A percentile compares a stretch with the other conserved stretches of the same genome.
phyloP scores from a whole-genome alignment of 2,113 vertebrate species.

The Aleadryas rufinucha region DNA sequence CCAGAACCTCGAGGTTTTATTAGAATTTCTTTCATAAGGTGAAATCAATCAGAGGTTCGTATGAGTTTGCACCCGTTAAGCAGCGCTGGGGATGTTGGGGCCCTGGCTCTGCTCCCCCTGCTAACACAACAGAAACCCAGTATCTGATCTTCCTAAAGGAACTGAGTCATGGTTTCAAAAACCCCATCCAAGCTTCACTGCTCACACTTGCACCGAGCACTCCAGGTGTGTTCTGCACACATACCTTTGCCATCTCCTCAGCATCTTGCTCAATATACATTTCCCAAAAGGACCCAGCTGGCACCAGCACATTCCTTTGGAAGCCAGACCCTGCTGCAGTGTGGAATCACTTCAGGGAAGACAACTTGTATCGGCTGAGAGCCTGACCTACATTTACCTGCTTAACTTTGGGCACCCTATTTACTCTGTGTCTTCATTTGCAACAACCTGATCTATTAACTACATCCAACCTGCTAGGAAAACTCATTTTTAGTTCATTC shows the following conservation, averaged over 20 bases:
- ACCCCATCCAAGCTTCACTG: conserved; percentile 30
- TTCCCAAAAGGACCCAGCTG: conserved; percentile 5
- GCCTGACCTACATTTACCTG: background rate
- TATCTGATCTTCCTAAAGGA: conserved; percentile 61
- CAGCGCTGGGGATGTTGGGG: background rate
- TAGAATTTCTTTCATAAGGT: background rate
- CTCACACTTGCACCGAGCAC: conserved; percentile 22
- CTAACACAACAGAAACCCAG: conserved; percentile 45
- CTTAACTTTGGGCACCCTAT: background rate
- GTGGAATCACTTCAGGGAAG: background rate
- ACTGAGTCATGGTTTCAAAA: conserved; percentile 64
- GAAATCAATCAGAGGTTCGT: rapidly evolving
- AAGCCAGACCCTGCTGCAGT: background rate
- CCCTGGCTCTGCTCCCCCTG: background rate
- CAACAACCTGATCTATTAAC: background rate
- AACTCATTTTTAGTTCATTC: conserved; percentile 7
- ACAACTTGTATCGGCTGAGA: background rate
- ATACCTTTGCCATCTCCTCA: conserved; percentile 38
- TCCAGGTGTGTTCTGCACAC: conserved; percentile 19
- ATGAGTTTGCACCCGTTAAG: background rate
- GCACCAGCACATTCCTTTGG: background rate
- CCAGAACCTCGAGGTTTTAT: background rate
- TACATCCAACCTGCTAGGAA: background rate
- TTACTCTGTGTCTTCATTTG: background rate
- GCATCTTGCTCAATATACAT: background rate